Evolutionary conservation across 2,113 vertebrate genomes (phyloP).

Genomic region (Podiceps cristatus): DNA sequence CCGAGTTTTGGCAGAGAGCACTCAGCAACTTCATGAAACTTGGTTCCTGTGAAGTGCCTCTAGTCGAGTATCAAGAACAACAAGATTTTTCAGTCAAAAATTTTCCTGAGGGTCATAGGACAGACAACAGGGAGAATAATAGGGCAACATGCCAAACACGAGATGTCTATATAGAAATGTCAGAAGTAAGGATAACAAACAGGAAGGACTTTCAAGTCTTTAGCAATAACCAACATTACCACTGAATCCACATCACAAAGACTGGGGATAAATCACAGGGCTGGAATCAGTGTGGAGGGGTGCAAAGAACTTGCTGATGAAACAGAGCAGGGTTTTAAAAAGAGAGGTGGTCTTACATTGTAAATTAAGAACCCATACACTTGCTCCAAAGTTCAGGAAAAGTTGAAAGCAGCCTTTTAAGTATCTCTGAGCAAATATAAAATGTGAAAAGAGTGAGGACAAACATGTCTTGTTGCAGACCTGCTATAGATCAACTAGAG

Average conservation of each 20-base stretch:
- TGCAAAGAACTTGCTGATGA: background rate
- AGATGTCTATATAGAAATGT: background rate
- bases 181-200: background rate
- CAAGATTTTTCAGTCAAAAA: background rate
- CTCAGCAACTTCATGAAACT: background rate
- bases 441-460: background rate
- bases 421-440: background rate
- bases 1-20: background rate
- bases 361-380: background rate
- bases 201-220: background rate
- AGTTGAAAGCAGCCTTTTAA: background rate
- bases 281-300: background rate
- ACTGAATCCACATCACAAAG: background rate
- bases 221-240: background rate
- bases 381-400: background rate
- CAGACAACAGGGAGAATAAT: background rate
- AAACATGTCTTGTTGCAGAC: background rate
- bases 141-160: background rate
- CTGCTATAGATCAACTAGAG: background rate
- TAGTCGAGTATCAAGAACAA: accelerated
- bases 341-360: background rate
- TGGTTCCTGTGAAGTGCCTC: background rate
- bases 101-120: background rate
- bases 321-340: background rate
- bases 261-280: background rate